A percentile compares a stretch with the other conserved stretches of the same genome.
Evolutionary conservation across 2,888 invertebrate species (phyloP).

Genomic region (Pyrrhosoma nymphula): DNA sequence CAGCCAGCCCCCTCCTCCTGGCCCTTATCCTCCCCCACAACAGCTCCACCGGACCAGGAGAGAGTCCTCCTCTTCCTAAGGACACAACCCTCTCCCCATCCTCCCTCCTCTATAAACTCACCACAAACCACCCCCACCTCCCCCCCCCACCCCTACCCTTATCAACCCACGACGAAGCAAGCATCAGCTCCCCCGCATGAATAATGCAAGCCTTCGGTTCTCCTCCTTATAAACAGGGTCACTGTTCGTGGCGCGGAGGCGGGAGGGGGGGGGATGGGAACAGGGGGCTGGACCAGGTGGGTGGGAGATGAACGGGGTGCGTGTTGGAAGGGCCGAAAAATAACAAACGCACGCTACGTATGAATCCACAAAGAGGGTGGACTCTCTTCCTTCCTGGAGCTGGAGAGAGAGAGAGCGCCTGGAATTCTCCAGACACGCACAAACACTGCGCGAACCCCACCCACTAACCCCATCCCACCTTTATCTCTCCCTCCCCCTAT

Average conservation of each 20-base stretch:
- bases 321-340: not conserved
- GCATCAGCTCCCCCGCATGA: slow-evolving; percentile 10
- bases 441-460: not conserved
- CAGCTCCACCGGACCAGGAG: no score
- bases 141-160: no score
- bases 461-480: not conserved
- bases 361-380: slow-evolving; percentile 4
- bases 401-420: not conserved
- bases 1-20: no score
- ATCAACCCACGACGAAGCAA: not conserved
- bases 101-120: not conserved
- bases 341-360: not conserved
- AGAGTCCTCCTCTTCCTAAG: not conserved
- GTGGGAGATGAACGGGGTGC: not conserved
- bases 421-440: not conserved
- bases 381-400: no score
- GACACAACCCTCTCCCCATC: not conserved
- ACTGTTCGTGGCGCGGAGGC: not conserved
- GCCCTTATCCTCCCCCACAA: no score
- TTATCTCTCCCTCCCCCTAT: not conserved
- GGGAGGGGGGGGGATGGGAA: no score
- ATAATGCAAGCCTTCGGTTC: slow-evolving; percentile 5
- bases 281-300: no score
- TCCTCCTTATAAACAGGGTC: slow-evolving; percentile 18
- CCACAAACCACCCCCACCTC: not conserved